Evolutionary conservation across 2,888 invertebrate species (phyloP), one percentile per base, ranked within the genome.

Genomic region (Aricia artaxerxes): DNA sequence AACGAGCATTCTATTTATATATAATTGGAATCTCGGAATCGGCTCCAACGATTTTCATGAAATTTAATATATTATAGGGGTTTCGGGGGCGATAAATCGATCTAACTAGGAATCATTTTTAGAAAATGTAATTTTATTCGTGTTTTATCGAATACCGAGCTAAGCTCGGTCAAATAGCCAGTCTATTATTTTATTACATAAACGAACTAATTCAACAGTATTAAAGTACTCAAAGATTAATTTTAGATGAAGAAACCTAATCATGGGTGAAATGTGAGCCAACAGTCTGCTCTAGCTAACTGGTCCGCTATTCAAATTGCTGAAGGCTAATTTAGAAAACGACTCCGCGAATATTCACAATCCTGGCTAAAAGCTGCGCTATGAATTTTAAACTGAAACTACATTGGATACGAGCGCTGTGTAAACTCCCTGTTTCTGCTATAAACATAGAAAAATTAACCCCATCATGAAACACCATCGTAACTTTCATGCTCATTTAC

Each of bases 381-480:
- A 90, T 92, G 91, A 91, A 92, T 91, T 92, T 92, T 87, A 89
- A 90, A 91, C 88, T 89, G 85, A 86, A 92, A 90, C 88, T 91
- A 90, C 90, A 90, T 88, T 88, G 88, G 88, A 90, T 90, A 90
- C 88, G 88, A 88, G 88, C 88, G 86, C 85, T 88, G 86, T 88
- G 89, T 90, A 91, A 90, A 91, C 88, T 91, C 83, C 85, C 85
- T 86, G 86, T 88, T 88, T 88, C 88, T 86, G 85, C 85, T 85
- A 86, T 87, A 87, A 86, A 88, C 90, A 90, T 90, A 88, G 87
- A 88, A 89, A 91, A 76, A 76, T 76, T 57, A 76, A 76, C 35
- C 31, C 44, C 9, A n/a, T n/a, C n/a, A n/a, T n/a, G n/a, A n/a
- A 35, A 7, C n/a, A 38, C 53, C 49, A 16, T 35, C 13, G 13